A percentile compares a stretch with the other conserved stretches of the same genome.
Conservation (phyloP, 2,888 invertebrate genomes). For the Limnephilus marmoratus region DNA sequence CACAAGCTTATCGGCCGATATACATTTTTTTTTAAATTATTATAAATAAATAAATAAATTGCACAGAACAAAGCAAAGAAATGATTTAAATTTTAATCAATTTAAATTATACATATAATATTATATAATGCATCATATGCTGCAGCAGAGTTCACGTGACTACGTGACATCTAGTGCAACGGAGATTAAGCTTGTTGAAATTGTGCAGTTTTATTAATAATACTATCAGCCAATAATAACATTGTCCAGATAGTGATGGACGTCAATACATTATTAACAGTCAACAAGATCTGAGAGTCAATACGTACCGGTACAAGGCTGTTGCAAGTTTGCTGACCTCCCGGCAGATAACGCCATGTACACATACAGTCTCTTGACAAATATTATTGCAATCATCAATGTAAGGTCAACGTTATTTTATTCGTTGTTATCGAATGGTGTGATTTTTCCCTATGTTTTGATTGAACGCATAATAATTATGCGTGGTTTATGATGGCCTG, state of each 20-base stretch:
- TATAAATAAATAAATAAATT: no score
- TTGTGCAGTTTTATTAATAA: conserved; percentile 18
- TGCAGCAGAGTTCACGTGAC: not conserved
- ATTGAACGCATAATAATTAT: not conserved
- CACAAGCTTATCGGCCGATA: no score
- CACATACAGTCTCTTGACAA: not conserved
- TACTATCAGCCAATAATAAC: conserved; percentile 23
- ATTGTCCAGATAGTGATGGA: conserved; percentile 10
- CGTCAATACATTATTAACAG: conserved; percentile 11
- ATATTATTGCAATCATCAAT: conserved; percentile 16
- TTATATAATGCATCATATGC: not conserved
- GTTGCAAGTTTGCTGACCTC: conserved; percentile 43
- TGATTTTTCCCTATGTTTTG: not conserved
- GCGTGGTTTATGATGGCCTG: not conserved
- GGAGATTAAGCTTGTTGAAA: not conserved
- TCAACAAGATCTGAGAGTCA: conserved; percentile 42
- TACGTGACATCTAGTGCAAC: conserved; percentile 3
- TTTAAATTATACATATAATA: not conserved
- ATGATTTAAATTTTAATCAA: no score
- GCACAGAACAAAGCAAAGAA: no score
- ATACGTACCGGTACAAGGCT: conserved; percentile 50
- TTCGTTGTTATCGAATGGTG: not conserved
- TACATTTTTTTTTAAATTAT: no score
- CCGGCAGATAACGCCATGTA: not conserved
- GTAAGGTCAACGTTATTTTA: not conserved